Base-by-base conservation (phyloP, 2,113 vertebrate species). In the Lucifuga dentata region DNA sequence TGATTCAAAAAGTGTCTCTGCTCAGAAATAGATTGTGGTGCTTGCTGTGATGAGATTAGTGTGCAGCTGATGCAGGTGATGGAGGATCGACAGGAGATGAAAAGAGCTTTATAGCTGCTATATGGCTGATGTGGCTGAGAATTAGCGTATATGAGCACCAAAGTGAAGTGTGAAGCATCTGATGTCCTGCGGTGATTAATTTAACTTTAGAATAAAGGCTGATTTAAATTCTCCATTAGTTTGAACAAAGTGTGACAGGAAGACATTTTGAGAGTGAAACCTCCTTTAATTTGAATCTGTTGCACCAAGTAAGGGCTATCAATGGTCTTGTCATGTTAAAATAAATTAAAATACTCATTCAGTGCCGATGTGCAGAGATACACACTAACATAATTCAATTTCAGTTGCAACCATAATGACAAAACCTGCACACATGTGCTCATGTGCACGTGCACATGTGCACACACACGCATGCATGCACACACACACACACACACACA, bases 141-240 rank as follows among this genome's bases (percentile, higher is more conserved):
- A 76, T 81, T 73, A 81, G 80, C 10, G 40, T 81, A 52, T 50
- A 21, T 21, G 36, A 41, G 78, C 74, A 68, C 55, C 24, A 53
- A 75, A 39, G 53, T 10, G 20, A 64, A 65, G 64, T 36, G 46
- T 36, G 62, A 79, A 39, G 65, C 74, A 61, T 80, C 72, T 43
- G 66, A 73, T 78, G 78, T 79, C 81, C 71, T 76, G 69, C 40
- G 58, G 81, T 56, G 85, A 85, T 85, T 85, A 72, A 84, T 83
- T 88, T 78, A 84, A 79, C 65, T 80, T 67, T 43, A 79, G 52
- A 78, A 29, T 29, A 29, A 76, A 19, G 48, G 83, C 58, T 86
- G 80, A 88, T 88, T 88, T 83, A 88, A 84, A 68, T 60, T 74
- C 50, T 76, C 41, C 29, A 15, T 44, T 68, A 40, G 43, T 75